Conservation (phyloP, 2,113 vertebrate genomes). For the Coptodon rendalli region DNA sequence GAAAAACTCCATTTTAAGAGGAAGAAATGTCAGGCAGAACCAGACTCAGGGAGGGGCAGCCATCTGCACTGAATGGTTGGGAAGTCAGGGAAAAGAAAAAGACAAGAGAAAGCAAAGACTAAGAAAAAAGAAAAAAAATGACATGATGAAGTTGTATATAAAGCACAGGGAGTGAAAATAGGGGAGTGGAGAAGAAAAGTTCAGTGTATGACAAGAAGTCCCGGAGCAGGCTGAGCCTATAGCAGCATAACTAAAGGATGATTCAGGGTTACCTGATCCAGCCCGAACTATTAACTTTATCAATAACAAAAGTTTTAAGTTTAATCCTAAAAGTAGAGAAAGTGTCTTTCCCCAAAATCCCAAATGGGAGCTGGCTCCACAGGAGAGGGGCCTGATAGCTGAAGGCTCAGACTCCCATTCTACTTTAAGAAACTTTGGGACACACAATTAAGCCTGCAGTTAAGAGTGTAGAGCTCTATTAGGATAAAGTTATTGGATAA, state of each 20-base stretch:
- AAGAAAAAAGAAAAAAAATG: not conserved
- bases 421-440: not conserved
- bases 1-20: not conserved
- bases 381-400: not conserved
- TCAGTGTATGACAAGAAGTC: not conserved
- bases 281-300: not conserved
- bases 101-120: not conserved
- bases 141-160: not conserved
- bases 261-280: not conserved
- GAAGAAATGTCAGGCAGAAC: not conserved
- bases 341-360: not conserved
- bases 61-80: not conserved
- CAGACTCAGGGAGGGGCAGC: not conserved
- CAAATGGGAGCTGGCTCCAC: not conserved
- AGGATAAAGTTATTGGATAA: not conserved
- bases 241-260: not conserved
- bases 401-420: not conserved
- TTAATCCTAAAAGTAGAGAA: not conserved
- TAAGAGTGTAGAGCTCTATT: not conserved
- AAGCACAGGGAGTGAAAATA: not conserved
- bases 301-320: not conserved
- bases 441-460: not conserved
- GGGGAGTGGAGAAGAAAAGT: not conserved
- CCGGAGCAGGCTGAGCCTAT: not conserved
- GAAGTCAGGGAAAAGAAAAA: not conserved